These are phyloP conservation scores for Eilema griseolum DNA, from an alignment of 2,888 invertebrate species.

Conservation along the genomic window DNA sequence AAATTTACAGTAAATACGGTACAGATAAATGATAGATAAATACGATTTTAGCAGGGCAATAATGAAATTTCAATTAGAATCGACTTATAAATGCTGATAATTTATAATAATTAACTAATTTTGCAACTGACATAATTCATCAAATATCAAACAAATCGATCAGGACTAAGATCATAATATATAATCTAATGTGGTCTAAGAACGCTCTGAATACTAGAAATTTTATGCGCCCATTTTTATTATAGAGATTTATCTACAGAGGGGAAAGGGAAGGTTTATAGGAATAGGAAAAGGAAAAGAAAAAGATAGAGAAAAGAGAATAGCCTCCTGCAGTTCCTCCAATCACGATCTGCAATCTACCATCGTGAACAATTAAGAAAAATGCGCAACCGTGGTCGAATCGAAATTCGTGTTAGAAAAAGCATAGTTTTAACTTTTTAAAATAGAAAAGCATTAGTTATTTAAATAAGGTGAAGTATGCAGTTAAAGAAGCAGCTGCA, in stretches of 20 bases:
- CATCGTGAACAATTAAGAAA: neutral
- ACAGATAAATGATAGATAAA: neutral
- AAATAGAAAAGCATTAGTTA: neutral
- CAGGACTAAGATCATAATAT: no score
- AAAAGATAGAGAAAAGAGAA: neutral
- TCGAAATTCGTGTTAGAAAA: neutral
- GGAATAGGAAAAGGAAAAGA: neutral
- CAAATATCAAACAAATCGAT: neutral
- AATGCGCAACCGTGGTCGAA: neutral
- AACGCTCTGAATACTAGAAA: neutral
- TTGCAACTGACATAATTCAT: no score
- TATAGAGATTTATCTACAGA: neutral
- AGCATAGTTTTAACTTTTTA: neutral
- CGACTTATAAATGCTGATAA: neutral
- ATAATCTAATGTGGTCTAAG: no score
- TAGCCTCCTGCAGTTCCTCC: neutral
- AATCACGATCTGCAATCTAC: no score
- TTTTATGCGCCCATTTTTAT: no score
- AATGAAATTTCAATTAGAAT: neutral
- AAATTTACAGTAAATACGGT: neutral
- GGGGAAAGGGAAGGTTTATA: neutral
- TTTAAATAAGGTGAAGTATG: neutral
- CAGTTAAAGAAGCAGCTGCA: conserved; percentile 8
- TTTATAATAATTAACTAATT: neutral
- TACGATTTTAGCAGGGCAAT: neutral